Conservation (phyloP, 2,797 vertebrate species). For the Austrolebias charrua region DNA sequence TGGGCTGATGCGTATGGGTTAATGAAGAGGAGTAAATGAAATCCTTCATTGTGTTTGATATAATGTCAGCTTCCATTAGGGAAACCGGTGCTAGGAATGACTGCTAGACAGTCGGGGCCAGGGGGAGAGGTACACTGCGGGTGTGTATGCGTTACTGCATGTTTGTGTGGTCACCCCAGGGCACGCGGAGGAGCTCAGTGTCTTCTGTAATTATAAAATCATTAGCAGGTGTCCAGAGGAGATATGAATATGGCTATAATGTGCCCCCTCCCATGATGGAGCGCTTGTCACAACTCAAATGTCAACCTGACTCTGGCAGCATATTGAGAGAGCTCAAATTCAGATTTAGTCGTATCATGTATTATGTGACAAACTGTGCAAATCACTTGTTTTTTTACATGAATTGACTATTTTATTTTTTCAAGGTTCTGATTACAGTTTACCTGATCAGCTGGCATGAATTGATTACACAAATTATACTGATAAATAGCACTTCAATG, state of each 20-base stretch:
- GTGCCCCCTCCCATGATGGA: conserved; percentile 78
- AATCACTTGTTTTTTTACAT: conserved; percentile 13
- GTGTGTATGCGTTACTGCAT: conserved; percentile 23
- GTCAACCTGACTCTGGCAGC: conserved; percentile 74
- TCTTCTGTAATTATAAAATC: conserved; percentile 84
- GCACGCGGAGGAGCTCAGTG: conserved; percentile 56
- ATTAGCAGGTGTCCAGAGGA: conserved; percentile 85
- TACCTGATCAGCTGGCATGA: no score
- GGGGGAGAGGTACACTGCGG: conserved; percentile 37
- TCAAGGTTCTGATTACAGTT: conserved; percentile 36
- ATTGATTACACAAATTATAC: conserved; percentile 10
- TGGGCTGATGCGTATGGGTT: conserved; percentile 65
- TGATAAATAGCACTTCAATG: conserved; percentile 14
- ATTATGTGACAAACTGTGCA: conserved; percentile 18
- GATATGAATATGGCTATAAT: conserved; percentile 84
- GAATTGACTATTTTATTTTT: conserved; percentile 4
- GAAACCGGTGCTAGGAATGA: conserved; percentile 69
- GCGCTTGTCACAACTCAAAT: conserved; percentile 79
- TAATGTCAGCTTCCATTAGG: conserved; percentile 96
- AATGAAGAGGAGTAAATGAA: conserved; percentile 94
- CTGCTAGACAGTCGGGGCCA: conserved; percentile 64
- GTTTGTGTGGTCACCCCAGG: conserved; percentile 58
- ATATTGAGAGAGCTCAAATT: conserved; percentile 58
- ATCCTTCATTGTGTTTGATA: conserved; percentile 98
- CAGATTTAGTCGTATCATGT: conserved; percentile 41